Evolutionary conservation across 1,140 invertebrate genomes (phyloP).

Genomic region (Aricia agestis): DNA sequence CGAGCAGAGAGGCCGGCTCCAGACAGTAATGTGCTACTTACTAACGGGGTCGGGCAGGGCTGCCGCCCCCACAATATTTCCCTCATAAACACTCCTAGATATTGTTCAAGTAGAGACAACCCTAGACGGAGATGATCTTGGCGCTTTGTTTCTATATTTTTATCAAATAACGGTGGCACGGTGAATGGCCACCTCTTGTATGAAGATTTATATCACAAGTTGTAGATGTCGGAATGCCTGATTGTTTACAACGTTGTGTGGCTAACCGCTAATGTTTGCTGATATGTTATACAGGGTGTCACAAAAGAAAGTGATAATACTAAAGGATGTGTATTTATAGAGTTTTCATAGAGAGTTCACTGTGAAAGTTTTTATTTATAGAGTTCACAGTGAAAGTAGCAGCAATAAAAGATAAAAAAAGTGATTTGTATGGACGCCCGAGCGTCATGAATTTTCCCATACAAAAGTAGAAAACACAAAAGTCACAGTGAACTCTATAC

Average conservation of each 20-base stretch:
- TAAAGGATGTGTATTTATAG: too few relatives aligned
- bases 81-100: background rate
- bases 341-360: too few relatives aligned
- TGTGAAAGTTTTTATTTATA: too few relatives aligned
- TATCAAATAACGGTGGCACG: background rate
- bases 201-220: background rate
- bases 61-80: background rate
- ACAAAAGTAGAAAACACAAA: too few relatives aligned
- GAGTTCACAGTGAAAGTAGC: too few relatives aligned
- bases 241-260: background rate
- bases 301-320: too few relatives aligned
- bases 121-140: background rate
- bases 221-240: background rate
- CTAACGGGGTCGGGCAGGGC: background rate
- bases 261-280: too few relatives aligned
- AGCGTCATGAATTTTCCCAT: too few relatives aligned
- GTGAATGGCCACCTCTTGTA: background rate
- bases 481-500: too few relatives aligned
- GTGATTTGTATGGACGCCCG: too few relatives aligned
- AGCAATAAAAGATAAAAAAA: too few relatives aligned
- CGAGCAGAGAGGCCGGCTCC: background rate
- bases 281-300: too few relatives aligned
- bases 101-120: background rate
- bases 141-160: background rate
- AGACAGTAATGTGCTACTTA: background rate